Percentiles rank a stretch among this genome's conserved stretches.
phyloP scores from a whole-genome alignment of 2,113 vertebrate species.

The Cynoglossus semilaevis region DNA sequence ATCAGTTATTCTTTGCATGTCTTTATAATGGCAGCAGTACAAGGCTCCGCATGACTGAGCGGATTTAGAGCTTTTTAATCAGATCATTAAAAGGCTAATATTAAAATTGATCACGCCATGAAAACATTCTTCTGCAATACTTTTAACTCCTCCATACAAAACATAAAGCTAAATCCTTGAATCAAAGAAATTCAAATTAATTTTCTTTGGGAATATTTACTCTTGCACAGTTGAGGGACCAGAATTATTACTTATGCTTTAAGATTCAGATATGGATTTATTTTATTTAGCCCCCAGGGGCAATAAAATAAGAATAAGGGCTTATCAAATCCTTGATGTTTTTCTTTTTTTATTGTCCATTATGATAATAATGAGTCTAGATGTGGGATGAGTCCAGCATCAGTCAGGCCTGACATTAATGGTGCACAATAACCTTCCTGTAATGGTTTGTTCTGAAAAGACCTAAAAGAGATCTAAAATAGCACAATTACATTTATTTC shows the following conservation, averaged over 20 bases:
- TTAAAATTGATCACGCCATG: constrained; percentile 41
- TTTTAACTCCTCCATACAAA: constrained; percentile 8
- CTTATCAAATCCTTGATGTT: constrained; percentile 19
- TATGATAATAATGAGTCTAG: background rate
- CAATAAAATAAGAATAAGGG: constrained; percentile 13
- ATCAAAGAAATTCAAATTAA: no score
- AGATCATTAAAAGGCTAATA: constrained; percentile 29
- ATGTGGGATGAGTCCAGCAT: constrained; percentile 51
- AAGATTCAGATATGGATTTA: no score
- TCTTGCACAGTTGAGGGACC: no score
- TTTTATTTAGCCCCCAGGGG: no score
- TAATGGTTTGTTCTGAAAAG: constrained; percentile 68
- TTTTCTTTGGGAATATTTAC: no score
- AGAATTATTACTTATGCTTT: no score
- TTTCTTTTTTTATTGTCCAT: constrained; percentile 1
- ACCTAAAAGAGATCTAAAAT: constrained; percentile 57
- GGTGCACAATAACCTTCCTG: constrained; percentile 66
- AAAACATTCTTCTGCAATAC: constrained; percentile 6
- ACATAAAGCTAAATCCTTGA: background rate
- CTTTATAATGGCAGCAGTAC: constrained; percentile 16
- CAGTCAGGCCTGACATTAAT: constrained; percentile 74
- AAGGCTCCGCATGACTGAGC: constrained; percentile 44
- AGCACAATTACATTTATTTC: constrained; percentile 64
- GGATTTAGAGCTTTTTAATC: constrained; percentile 38
- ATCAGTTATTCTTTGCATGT: constrained; percentile 53